Percentiles rank a stretch among this genome's conserved stretches.
Evolutionary conservation across 2,113 vertebrate genomes (phyloP).

Genomic region (Coptodon rendalli): DNA sequence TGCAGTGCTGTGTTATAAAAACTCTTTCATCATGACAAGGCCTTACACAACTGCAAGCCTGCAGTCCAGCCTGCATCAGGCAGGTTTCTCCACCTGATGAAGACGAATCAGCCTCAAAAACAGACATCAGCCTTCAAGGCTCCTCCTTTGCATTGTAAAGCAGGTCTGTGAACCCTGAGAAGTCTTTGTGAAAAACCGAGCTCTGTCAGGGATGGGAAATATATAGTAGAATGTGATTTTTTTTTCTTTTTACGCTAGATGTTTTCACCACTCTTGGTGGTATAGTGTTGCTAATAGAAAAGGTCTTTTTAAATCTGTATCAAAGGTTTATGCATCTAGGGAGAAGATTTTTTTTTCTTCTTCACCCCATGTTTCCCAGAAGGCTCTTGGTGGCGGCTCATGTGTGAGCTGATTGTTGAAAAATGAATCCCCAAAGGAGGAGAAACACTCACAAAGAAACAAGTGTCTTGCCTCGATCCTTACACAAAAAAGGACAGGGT

Average conservation of each 20-base stretch:
- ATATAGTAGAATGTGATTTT: neutral
- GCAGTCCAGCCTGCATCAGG: neutral
- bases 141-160: neutral
- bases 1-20: neutral
- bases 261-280: neutral
- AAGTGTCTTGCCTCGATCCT: neutral
- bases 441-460: neutral
- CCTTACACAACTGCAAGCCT: neutral
- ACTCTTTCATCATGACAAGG: neutral
- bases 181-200: neutral
- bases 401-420: neutral
- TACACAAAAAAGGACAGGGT: neutral
- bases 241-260: neutral
- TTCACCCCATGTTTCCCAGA: neutral
- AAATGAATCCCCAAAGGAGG: neutral
- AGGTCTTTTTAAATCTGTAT: neutral
- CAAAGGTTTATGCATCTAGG: neutral
- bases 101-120: neutral
- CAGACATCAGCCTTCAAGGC: neutral
- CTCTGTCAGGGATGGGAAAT: neutral
- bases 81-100: neutral
- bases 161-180: neutral
- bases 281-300: neutral
- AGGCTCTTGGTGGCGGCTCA: neutral
- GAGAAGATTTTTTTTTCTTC: neutral